Conservation (phyloP, 1,140 invertebrate species). For the Capitella teleta region DNA sequence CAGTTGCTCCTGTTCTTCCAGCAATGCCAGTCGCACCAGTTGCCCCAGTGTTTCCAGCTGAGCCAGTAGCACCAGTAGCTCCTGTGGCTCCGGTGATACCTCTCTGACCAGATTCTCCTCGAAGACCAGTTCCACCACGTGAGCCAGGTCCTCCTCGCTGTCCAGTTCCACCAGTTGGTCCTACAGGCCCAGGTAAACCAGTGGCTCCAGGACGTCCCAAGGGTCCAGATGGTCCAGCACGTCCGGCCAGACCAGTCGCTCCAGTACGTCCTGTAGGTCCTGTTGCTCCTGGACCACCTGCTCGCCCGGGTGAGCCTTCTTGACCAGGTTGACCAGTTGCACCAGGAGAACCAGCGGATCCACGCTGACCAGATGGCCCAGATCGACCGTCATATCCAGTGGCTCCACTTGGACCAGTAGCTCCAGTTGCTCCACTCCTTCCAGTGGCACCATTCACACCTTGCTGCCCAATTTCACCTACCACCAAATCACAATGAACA, state of each 20-base stretch:
- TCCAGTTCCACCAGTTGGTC: background rate
- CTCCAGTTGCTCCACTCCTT: constrained; percentile 25
- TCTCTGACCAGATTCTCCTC: background rate
- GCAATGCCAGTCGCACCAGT: background rate
- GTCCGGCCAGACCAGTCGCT: background rate
- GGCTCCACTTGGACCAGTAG: constrained; percentile 4
- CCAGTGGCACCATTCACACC: constrained; percentile 22
- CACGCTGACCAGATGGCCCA: background rate
- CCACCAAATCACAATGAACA: too few species aligned
- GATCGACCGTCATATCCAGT: too few species aligned
- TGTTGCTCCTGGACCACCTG: background rate
- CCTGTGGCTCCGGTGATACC: background rate
- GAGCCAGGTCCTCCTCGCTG: background rate
- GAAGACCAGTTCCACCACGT: background rate
- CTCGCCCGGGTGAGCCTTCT: too few species aligned
- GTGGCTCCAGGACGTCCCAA: background rate
- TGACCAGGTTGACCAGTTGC: constrained; percentile 21
- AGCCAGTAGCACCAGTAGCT: background rate
- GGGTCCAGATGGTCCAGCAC: background rate
- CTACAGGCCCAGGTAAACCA: background rate
- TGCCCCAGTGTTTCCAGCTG: background rate
- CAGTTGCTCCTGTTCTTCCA: background rate
- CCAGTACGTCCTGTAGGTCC: background rate
- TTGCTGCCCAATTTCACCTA: constrained; percentile 19
- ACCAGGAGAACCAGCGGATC: constrained; percentile 16